These are phyloP conservation scores for Rhynchopsitta pachyrhyncha DNA, from an alignment of 2,113 vertebrate species.

Conservation along the genomic window DNA sequence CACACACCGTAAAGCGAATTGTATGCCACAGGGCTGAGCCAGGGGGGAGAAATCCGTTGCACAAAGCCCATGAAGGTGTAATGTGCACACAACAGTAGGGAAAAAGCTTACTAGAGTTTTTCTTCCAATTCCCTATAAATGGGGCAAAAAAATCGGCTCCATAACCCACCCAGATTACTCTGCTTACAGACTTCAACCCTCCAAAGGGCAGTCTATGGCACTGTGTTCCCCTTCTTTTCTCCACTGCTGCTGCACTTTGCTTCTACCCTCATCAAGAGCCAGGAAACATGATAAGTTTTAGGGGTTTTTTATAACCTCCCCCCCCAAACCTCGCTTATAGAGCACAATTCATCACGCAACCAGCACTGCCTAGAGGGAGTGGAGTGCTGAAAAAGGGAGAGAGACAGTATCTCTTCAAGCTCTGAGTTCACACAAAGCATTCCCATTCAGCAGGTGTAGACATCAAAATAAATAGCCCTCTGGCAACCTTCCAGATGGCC, in stretches of 20 bases:
- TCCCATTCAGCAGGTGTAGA: constrained; percentile 62
- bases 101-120: neutral
- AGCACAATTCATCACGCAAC: constrained; percentile 16
- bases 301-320: neutral
- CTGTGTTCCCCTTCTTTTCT: neutral
- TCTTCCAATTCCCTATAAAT: neutral
- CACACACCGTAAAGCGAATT: neutral
- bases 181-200: neutral
- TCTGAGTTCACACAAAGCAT: constrained; percentile 52
- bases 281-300: neutral
- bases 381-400: constrained; percentile 2
- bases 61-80: neutral
- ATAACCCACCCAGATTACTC: neutral
- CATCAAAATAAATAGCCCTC: constrained; percentile 51
- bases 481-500: constrained; percentile 59
- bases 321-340: neutral
- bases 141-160: neutral
- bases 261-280: neutral
- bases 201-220: neutral
- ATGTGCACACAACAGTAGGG: neutral
- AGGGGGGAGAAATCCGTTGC: neutral
- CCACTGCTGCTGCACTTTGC: neutral
- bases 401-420: constrained; percentile 18
- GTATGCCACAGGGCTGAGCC: neutral
- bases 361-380: neutral